Percentiles rank a stretch among this genome's conserved stretches.
Conservation (phyloP, 2,113 vertebrate genomes). For the Tupaia chinensis region DNA sequence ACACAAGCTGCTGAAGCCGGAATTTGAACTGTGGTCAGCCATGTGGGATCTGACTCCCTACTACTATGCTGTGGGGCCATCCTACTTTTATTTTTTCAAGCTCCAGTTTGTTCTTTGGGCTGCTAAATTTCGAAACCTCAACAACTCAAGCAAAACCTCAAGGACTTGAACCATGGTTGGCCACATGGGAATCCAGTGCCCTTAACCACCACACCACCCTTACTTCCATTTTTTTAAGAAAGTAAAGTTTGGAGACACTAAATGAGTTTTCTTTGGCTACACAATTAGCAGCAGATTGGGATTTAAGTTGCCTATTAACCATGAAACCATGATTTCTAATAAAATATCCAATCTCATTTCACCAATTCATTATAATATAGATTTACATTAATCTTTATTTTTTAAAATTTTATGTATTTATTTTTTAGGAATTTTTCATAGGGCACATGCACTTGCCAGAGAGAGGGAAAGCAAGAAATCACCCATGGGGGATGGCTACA, state of each 20-base stretch:
- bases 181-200: too few relatives aligned
- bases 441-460: too few relatives aligned
- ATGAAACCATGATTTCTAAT: not conserved
- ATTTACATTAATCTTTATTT: not conserved
- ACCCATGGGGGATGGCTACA: too few relatives aligned
- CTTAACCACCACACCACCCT: not conserved
- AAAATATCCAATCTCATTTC: slow-evolving; percentile 1
- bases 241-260: not conserved
- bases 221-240: slow-evolving; percentile 9
- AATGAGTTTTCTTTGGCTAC: not conserved
- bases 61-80: not conserved
- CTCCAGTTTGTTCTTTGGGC: not conserved
- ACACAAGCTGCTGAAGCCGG: too few relatives aligned
- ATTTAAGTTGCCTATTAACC: not conserved
- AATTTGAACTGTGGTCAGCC: too few relatives aligned
- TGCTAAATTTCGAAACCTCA: not conserved
- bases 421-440: too few relatives aligned
- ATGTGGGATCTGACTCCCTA: too few relatives aligned
- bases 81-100: not conserved
- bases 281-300: not conserved
- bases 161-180: too few relatives aligned
- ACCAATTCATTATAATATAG: not conserved
- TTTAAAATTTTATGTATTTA: too few relatives aligned
- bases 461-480: too few relatives aligned
- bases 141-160: too few relatives aligned